Evolutionary conservation across 2,888 invertebrate species (phyloP), one percentile per base, ranked within the genome.

Genomic region (Muscina levida): DNA sequence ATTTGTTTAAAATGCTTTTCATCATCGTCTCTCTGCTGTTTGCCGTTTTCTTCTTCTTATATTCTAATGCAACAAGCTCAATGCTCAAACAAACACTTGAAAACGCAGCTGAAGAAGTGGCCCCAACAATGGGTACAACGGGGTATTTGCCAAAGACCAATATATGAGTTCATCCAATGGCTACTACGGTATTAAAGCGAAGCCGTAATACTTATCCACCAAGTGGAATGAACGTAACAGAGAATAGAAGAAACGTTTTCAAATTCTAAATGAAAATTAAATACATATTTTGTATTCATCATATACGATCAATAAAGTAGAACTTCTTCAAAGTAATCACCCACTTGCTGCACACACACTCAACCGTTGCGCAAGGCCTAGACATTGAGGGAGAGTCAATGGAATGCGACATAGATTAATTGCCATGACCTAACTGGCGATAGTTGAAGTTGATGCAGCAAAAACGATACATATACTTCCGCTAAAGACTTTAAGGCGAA

Each of bases 261-360:
- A 62, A 62, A 42, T 62, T 62, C n/a, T 62, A 42, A 62, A 39
- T 62, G 62, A 39, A 62, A 37, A 39, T 37, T 37, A 37, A 59
- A 67, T n/a, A n/a, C 70, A 37, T 71, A 53, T 44, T 79, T 75
- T 67, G 71, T 72, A 71, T 78, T 53, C 70, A 39, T 19, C 13
- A 65, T 66, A 65, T 66, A 57, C 78, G 78, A 53, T 78, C 62
- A 26, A 26, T 46, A 57, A 71, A n/a, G 13, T 39, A 59, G 37
- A 17, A 31, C 17, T 15, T 37, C 37, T 59, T 59, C 59, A 5
- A 2, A 6, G 37, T 59, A 59, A 59, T 59, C 19, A 39, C 59
- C 59, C 13, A 59, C 37, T 22, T 11, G 1, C 22, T 46, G n/a
- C 13, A 22, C 22, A 22, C 51, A 51, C 42, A 42, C 15, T n/a